Base-by-base conservation (phyloP, 2,888 invertebrate genomes). In the Diachrysia chrysitis region DNA sequence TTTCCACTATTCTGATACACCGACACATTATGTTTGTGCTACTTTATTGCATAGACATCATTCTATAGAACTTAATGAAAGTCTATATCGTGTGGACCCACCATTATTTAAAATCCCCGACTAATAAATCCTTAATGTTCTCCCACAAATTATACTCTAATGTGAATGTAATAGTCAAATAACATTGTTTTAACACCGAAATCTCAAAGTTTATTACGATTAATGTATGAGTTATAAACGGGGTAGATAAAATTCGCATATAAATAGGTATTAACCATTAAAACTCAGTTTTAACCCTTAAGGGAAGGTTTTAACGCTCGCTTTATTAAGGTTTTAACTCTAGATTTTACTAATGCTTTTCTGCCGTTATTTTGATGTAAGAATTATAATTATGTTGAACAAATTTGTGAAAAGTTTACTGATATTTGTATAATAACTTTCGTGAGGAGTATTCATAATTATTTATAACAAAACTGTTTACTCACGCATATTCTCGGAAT, bases 151-250 rank as follows among this genome's bases (percentile, higher is more conserved):
- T 57, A 63, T 57, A 69, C 63, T 60, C 57, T 51, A 19, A 75
- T 76, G 19, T 32, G 54, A 25, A 21, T 21, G 17, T 73, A 66
- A 66, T 58, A 63, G 54, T 29, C 54, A 25, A 53, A 66, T 64
- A 62, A 71, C 74, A 70, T 64, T 78, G 69, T 74, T 72, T 71
- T 71, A 71, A 58, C 57, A 64, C 17, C 46, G 46, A 78, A 75
- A 72, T 68, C 66, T 67, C 63, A 16, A 78, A 75, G 63, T 73
- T 79, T 78, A 48, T 64, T 69, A 78, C 64, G 65, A 63, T 75
- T 63, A 66, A 61, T 58, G 37, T 55, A 58, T 29, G 56, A 57
- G 71, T 71, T 69, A 78, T 79, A 81, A 81, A 73, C 57, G 71
- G 58, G n/a, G 58, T 32, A 54, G 61, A 66, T 73, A 76, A 73